Evolutionary conservation across 2,797 vertebrate species (phyloP), one percentile per base, ranked within the genome.

Genomic region (Manis javanica): DNA sequence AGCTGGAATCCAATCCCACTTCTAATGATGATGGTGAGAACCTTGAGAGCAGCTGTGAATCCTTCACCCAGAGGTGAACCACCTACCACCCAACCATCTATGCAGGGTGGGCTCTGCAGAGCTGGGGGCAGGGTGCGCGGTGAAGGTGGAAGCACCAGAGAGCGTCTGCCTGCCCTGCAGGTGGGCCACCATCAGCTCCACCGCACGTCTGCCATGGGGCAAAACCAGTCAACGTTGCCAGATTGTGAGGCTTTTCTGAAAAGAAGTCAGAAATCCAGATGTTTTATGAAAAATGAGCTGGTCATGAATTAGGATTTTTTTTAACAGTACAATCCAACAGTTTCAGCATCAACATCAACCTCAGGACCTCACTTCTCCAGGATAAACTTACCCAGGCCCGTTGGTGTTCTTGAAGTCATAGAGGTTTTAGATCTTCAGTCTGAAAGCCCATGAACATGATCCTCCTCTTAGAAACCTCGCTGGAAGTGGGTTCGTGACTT

Each of bases 91-190:
- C 23, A 7, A 21, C 9, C 13, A 23, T 13, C 34, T 71, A 15
- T 71, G 51, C 34, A 75, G 31, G 57, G 31, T 26, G 14, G 24
- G 2, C 3, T 18, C 19, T 12, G 51, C 53, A 18, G 4, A 68
- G 34, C 5, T 53, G 1, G 29, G 4, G 12, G 10, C 16, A 6
- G 26, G 8, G 10, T 14, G 1, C 8, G 7, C 39, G 3, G 12
- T 69, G 51, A 64, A 53, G 19, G 24, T 63, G 9, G 6, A 51
- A 42, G 34, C 26, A 59, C 2, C 31, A 15, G 6, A 84, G 5
- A 51, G 13, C 39, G 7, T 64, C 42, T n/a, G 19, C 13, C 55
- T 21, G 11, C 37, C 42, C 23, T 37, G 42, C 6, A 3, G 42
- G 1, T 4, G 51, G 7, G 1, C 3, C 37, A 24, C 29, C 19